These are phyloP conservation scores for Paratrypauchen microcephalus DNA, from an alignment of 2,797 vertebrate genomes.

Conservation along the genomic window DNA sequence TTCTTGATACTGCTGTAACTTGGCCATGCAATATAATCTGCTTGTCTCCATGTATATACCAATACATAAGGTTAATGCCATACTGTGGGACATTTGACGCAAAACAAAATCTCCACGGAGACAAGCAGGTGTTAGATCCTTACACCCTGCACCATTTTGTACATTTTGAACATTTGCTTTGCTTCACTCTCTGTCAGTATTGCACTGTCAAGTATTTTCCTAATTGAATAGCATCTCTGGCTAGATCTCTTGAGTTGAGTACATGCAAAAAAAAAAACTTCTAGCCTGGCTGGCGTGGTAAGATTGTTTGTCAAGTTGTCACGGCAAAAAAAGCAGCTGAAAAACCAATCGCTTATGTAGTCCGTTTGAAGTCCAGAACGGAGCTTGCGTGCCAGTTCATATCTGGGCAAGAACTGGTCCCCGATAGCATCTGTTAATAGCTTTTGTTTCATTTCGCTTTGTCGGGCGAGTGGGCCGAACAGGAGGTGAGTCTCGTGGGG, in stretches of 20 bases:
- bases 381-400: constrained; percentile 33
- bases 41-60: no score
- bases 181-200: no score
- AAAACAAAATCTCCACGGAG: no score
- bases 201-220: constrained; percentile 40
- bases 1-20: no score
- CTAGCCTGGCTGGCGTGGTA: constrained; percentile 24
- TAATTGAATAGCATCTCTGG: constrained; percentile 69
- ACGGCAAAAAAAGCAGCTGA: constrained; percentile 54
- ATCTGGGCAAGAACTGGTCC: constrained; percentile 26
- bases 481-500: constrained; percentile 29
- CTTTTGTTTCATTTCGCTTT: constrained; percentile 46
- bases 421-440: constrained; percentile 56
- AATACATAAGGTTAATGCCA: no score
- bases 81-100: no score
- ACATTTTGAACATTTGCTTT: no score
- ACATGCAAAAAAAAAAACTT: constrained; percentile 10
- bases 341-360: constrained; percentile 58
- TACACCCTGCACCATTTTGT: no score
- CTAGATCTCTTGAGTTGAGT: constrained; percentile 43
- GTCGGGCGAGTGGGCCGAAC: constrained; percentile 42
- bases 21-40: no score
- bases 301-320: constrained; percentile 46
- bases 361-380: constrained; percentile 52
- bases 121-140: no score